These are phyloP conservation scores for Pogona vitticeps DNA, from an alignment of 2,113 vertebrate species.

Conservation along the genomic window DNA sequence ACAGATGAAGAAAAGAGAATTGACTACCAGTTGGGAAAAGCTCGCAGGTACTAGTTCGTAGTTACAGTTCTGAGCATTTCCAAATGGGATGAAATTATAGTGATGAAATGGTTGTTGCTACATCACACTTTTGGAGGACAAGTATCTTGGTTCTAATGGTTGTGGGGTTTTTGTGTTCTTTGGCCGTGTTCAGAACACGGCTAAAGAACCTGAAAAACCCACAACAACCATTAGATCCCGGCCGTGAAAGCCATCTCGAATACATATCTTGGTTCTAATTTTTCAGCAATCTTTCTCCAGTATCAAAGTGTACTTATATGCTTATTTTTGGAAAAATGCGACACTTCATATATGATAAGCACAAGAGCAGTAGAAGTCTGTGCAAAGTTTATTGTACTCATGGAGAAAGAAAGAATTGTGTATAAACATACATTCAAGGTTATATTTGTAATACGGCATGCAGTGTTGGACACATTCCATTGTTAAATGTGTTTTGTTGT, in stretches of 20 bases:
- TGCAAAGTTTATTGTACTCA: background rate
- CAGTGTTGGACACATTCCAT: background rate
- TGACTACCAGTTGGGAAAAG: too few species aligned
- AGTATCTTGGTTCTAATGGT: background rate
- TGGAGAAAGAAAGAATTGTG: background rate
- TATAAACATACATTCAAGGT: background rate
- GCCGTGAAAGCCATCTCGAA: too few species aligned
- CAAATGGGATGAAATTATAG: background rate
- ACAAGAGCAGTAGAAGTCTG: background rate
- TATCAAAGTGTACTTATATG: background rate
- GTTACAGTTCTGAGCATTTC: background rate
- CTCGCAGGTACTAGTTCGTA: background rate
- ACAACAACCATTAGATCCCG: too few species aligned
- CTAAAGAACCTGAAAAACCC: too few species aligned
- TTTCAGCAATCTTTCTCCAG: background rate
- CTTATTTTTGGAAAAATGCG: background rate
- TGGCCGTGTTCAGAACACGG: too few species aligned
- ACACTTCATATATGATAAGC: background rate
- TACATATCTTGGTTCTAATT: background rate
- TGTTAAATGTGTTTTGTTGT: background rate
- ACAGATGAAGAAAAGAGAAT: background rate
- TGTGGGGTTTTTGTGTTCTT: too few species aligned
- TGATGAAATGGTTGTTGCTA: background rate
- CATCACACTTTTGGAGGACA: background rate
- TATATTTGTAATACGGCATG: background rate